These are phyloP conservation scores for Drosophila macrothrix DNA, from an alignment of 2,888 invertebrate genomes.

Conservation along the genomic window DNA sequence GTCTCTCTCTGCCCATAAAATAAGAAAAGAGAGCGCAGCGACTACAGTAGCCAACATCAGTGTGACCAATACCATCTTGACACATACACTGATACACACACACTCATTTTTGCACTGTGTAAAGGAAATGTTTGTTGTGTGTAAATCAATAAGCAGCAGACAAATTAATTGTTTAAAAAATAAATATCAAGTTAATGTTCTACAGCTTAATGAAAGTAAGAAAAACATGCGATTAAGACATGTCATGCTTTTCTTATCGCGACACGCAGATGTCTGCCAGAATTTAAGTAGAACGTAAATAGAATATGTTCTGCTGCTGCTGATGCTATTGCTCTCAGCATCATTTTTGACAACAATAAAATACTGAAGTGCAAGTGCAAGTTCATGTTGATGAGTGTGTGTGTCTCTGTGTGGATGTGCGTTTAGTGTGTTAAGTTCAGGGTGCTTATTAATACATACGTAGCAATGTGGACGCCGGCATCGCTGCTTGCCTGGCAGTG, in stretches of 20 bases:
- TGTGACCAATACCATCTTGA: conserved; percentile 16
- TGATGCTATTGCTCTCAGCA: conserved; percentile 28
- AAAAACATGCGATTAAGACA: conserved; percentile 48
- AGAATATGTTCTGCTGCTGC: neutral
- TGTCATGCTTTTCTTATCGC: conserved; percentile 24
- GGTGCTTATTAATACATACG: conserved; percentile 51
- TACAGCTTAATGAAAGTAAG: conserved; percentile 23
- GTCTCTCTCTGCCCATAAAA: conserved; percentile 26
- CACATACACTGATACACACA: conserved; percentile 8
- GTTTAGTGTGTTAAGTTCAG: conserved; percentile 42
- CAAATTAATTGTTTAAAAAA: conserved; percentile 9
- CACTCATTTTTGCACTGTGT: neutral
- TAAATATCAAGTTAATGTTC: neutral
- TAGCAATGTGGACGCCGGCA: conserved; percentile 40
- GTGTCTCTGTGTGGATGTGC: conserved; percentile 4
- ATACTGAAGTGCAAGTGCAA: conserved; percentile 48
- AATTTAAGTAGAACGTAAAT: conserved; percentile 1
- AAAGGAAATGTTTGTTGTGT: conserved; percentile 9
- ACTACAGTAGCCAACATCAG: conserved; percentile 14
- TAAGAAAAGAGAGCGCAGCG: conserved; percentile 6
- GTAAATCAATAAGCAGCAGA: conserved; percentile 33
- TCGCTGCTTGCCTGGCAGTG: conserved; percentile 29
- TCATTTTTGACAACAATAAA: conserved; percentile 20
- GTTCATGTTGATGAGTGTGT: conserved; percentile 19
- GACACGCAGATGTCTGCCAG: neutral